Conservation (phyloP, 2,113 vertebrate genomes). For the Abramis brama region DNA sequence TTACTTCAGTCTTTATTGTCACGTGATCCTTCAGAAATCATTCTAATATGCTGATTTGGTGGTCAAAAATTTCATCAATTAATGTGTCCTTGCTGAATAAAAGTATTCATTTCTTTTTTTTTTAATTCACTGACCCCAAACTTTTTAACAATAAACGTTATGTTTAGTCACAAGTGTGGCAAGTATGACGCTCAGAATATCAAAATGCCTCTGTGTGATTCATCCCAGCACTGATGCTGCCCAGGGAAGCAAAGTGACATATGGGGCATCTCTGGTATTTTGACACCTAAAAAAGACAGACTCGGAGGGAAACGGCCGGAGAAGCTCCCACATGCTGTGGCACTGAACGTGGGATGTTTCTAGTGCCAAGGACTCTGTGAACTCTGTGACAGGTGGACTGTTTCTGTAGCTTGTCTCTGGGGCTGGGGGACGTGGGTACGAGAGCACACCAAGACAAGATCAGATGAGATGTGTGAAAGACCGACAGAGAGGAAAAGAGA, state of each 20-base stretch:
- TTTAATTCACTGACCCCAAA: background rate
- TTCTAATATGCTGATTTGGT: background rate
- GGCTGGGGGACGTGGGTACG: slow-evolving; percentile 10
- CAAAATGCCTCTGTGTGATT: background rate
- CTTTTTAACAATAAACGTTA: background rate
- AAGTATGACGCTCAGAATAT: slow-evolving; percentile 5
- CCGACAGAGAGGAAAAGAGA: slow-evolving; percentile 13
- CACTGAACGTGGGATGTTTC: slow-evolving; percentile 4
- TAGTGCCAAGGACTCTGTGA: slow-evolving; percentile 3
- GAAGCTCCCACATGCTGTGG: slow-evolving; percentile 25
- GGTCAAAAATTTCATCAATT: background rate
- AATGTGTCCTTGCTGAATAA: background rate
- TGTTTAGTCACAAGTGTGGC: background rate
- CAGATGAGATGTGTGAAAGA: slow-evolving; percentile 28
- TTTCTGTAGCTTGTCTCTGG: slow-evolving; percentile 33
- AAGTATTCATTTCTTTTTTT: background rate
- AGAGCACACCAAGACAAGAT: slow-evolving; percentile 38
- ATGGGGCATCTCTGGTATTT: background rate
- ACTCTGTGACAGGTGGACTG: slow-evolving; percentile 40
- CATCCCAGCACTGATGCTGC: background rate
- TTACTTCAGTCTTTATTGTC: background rate
- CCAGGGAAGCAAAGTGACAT: background rate
- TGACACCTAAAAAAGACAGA: background rate
- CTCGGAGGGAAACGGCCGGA: background rate
- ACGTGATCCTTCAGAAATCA: background rate